Conservation (phyloP, 2,797 vertebrate species). For the Pseudochirops corinnae region DNA sequence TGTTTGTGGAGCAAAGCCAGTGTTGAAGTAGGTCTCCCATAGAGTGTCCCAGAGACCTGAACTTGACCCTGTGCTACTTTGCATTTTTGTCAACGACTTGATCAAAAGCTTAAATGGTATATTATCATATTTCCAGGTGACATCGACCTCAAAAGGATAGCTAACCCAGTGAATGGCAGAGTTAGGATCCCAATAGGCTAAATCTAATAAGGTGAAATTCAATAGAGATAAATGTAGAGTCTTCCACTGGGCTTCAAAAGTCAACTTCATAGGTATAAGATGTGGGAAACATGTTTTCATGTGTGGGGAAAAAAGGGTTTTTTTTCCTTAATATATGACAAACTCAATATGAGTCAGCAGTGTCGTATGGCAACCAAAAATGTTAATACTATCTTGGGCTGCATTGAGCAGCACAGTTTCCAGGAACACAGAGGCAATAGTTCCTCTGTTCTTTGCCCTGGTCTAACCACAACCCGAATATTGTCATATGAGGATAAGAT, state of each 20-base stretch:
- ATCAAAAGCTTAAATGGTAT: neutral
- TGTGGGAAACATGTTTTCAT: neutral
- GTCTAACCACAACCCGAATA: neutral
- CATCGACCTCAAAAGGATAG: neutral
- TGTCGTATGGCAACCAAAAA: neutral
- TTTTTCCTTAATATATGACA: neutral
- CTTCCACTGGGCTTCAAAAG: neutral
- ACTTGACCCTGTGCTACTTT: neutral
- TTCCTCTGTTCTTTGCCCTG: neutral
- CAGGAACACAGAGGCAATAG: neutral
- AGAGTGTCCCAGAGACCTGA: neutral
- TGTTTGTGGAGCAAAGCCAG: neutral
- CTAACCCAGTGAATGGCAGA: neutral
- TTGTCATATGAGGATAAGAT: neutral
- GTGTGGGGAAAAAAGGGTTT: neutral
- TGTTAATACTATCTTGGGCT: neutral
- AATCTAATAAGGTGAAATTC: neutral
- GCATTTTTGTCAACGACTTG: neutral
- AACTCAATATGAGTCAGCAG: neutral
- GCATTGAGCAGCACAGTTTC: neutral
- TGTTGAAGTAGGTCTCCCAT: neutral
- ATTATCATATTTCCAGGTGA: neutral
- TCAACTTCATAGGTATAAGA: neutral
- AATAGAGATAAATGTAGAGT: neutral
- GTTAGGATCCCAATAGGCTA: neutral